A percentile compares a stretch with the other conserved stretches of the same genome.
Conservation (phyloP, 2,113 vertebrate species). For the Todiramphus saurophagus region DNA sequence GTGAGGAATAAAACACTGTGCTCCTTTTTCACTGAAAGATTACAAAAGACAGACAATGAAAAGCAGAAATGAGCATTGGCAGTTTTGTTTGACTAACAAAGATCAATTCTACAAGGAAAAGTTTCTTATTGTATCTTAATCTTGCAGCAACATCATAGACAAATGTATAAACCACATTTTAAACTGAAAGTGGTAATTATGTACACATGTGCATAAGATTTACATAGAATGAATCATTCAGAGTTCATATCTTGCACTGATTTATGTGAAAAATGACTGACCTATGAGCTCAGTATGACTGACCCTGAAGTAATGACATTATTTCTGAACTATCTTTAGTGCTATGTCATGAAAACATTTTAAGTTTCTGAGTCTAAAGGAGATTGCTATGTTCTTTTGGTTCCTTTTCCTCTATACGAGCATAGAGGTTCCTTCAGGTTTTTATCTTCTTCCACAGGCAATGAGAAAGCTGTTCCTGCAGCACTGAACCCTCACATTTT, state of each 20-base stretch:
- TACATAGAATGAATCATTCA: not conserved
- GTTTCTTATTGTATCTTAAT: not conserved
- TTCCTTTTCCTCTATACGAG: not conserved
- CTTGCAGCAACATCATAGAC: not conserved
- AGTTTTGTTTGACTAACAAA: not conserved
- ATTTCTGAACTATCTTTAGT: not conserved
- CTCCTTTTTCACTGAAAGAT: not conserved
- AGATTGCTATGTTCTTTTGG: not conserved
- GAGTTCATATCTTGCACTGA: not conserved
- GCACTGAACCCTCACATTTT: fast-evolving
- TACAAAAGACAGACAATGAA: not conserved
- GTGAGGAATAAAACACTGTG: not conserved
- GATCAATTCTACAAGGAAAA: not conserved
- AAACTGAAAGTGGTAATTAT: not conserved
- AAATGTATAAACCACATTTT: not conserved
- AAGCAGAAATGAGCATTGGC: not conserved
- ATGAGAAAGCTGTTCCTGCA: not conserved
- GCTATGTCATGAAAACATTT: not conserved
- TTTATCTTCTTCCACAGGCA: not conserved
- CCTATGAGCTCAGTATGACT: not conserved
- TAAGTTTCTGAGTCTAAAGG: not conserved
- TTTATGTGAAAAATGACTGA: not conserved
- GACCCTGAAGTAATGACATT: not conserved
- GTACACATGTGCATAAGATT: not conserved
- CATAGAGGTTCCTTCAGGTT: not conserved